Conservation (phyloP, 2,797 vertebrate species). For the Anolis apletophallus region DNA sequence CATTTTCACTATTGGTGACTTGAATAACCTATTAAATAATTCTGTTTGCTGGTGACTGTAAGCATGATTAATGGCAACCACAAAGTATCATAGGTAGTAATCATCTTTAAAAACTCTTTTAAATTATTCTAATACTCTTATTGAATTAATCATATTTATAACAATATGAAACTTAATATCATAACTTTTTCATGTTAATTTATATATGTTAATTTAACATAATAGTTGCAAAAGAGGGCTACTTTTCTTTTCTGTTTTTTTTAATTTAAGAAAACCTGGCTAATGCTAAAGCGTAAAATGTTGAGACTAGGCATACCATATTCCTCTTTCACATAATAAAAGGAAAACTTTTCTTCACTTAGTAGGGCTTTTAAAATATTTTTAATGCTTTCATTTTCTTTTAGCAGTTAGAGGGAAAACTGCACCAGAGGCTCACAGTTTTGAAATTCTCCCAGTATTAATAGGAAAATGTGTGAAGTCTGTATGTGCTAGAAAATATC, state of each 20-base stretch:
- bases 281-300: background rate
- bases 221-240: background rate
- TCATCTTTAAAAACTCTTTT: background rate
- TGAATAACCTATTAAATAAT: background rate
- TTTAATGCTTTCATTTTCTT: slow-evolving; percentile 26
- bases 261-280: too few relatives aligned
- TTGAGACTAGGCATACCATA: background rate
- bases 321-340: background rate
- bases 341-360: background rate
- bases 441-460: slow-evolving; percentile 50
- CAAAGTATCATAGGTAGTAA: background rate
- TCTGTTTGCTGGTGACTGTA: background rate
- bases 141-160: background rate
- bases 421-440: slow-evolving; percentile 54
- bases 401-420: slow-evolving; percentile 25
- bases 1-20: background rate
- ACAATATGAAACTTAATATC: background rate
- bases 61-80: background rate
- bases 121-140: background rate
- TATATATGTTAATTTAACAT: background rate
- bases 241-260: background rate
- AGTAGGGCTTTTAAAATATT: slow-evolving; percentile 58
- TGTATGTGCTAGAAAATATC: slow-evolving; percentile 55
- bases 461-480: slow-evolving; percentile 61
- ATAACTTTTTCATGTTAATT: too few relatives aligned